These are phyloP conservation scores for Sciurus vulgaris DNA, from an alignment of 2,797 vertebrate genomes.

Conservation along the genomic window DNA sequence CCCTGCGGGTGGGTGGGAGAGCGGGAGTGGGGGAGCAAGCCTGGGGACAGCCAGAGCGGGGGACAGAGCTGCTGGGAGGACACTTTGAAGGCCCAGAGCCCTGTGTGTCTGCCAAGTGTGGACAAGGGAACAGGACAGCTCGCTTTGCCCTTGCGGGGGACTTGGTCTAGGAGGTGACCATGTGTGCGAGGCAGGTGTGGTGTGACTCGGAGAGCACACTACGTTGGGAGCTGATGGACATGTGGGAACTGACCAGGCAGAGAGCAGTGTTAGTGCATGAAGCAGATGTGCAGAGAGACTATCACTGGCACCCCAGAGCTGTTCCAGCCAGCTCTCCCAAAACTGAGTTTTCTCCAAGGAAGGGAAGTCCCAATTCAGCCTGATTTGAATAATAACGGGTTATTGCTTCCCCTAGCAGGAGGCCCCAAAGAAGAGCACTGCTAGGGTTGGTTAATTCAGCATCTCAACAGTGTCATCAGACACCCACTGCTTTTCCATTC, in stretches of 20 bases:
- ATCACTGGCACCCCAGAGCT: neutral
- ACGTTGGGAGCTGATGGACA: no score
- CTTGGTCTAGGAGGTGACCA: neutral
- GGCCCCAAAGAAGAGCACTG: neutral
- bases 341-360: neutral
- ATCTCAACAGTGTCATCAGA: neutral
- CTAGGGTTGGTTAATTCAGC: neutral
- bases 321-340: neutral
- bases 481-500: neutral
- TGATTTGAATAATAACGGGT: neutral
- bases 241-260: neutral
- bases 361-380: neutral
- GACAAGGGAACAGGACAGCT: neutral
- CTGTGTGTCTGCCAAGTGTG: neutral
- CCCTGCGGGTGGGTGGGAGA: neutral
- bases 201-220: no score
- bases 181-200: fast-evolving
- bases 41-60: neutral
- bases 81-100: neutral
- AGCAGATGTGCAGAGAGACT: neutral
- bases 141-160: neutral
- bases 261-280: neutral
- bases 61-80: neutral
- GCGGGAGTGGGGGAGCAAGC: neutral
- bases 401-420: neutral